Evolutionary conservation across 2,888 invertebrate species (phyloP), one percentile per base, ranked within the genome.

Genomic region (Sarcophaga variegata): DNA sequence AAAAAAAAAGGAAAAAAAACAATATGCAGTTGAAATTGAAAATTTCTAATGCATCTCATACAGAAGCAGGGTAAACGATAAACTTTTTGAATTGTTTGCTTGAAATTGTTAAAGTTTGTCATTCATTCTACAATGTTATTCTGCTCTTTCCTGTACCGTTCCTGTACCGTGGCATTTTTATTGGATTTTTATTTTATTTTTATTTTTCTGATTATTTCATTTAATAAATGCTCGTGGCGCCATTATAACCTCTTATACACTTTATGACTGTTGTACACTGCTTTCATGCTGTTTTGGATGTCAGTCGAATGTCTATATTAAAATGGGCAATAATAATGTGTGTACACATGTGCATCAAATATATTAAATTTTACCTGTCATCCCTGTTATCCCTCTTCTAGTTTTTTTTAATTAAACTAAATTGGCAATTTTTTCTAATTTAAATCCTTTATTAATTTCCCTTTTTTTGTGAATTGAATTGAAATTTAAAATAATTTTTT

Each of bases 161-260:
- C 17, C 12, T 66, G 22, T 66, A 67, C 37, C 67, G 37, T 10
- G 37, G 37, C 37, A 37, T 60, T 75, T 25, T 37, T 27, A 75
- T 11, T 63, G 72, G 27, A 37, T 79, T 80, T 82, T 66, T 71
- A 45, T 45, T 70, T 1, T 62, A 54, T 66, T 81, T 25, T 25
- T 64, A 3, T 25, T 25, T 6, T 37, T 37, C 37, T 37, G 27
- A 37, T 37, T 6, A 6, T 83, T 82, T 27, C 64, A 70, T 64
- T 84, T 84, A 37, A 37, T 37, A 74, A 82, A 83, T 75, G 64
- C 75, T 83, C 17, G 66, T 81, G 86, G 81, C 87, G 84, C 84
- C 84, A 83, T 60, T 74, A 72, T 74, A 71, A 77, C 78, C 11
- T 77, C 69, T 77, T 70, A 76, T 10, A 37, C 75, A 70, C 70